Percentiles rank a stretch among this genome's conserved stretches.
Evolutionary conservation across 2,797 vertebrate species (phyloP).

Genomic region (Chelon labrosus): DNA sequence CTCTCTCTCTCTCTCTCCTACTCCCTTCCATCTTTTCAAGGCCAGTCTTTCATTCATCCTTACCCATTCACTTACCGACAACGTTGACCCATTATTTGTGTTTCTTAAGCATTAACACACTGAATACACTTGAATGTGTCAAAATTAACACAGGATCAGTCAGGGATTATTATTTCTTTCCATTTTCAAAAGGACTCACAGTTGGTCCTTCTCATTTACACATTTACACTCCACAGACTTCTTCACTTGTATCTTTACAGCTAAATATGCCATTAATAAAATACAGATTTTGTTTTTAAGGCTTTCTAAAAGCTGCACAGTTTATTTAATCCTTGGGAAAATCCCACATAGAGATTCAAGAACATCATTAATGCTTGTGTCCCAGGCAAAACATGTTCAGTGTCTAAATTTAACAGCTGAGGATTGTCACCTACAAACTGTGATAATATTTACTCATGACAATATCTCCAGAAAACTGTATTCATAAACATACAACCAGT

Average conservation of each 20-base stretch:
- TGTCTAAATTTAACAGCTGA: background rate
- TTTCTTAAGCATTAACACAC: background rate
- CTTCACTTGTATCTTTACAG: background rate
- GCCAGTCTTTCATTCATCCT: constrained; percentile 22
- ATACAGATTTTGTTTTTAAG: background rate
- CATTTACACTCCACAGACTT: background rate
- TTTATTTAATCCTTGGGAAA: background rate
- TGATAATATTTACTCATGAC: too few relatives aligned
- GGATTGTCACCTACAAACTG: background rate
- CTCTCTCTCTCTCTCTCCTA: constrained; percentile 10
- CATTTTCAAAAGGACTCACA: background rate
- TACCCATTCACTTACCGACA: constrained; percentile 9
- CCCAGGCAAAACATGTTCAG: background rate
- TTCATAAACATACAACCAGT: background rate
- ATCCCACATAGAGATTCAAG: background rate
- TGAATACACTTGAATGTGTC: background rate
- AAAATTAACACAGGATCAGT: background rate
- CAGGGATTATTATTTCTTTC: background rate
- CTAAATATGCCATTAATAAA: background rate
- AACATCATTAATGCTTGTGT: background rate
- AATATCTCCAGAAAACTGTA: background rate
- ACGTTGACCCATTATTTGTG: background rate
- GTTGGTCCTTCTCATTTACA: background rate
- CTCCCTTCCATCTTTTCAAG: constrained; percentile 3
- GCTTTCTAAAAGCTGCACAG: too few relatives aligned